phyloP scores from a whole-genome alignment of 1,140 invertebrate species.

The Megathymus violae region DNA sequence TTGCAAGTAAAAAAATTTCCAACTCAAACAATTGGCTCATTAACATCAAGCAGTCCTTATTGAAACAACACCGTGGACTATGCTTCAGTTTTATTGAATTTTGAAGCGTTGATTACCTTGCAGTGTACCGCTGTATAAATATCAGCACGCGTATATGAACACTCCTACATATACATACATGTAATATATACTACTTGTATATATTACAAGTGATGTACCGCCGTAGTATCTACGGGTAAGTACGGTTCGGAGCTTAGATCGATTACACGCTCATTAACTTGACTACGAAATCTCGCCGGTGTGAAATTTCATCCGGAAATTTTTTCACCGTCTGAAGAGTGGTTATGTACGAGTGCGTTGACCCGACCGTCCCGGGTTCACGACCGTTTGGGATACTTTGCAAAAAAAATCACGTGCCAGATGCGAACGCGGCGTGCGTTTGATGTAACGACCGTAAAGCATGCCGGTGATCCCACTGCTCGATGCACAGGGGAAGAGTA shows the following conservation, averaged over 20 bases:
- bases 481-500: not conserved
- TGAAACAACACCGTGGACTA: no score
- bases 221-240: no score
- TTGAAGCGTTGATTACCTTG: no score
- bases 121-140: no score
- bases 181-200: no score
- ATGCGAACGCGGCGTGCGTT: conserved; percentile 53
- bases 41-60: no score
- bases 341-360: conserved; percentile 45
- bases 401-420: conserved; percentile 56
- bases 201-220: no score
- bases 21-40: no score
- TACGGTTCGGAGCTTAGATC: conserved; percentile 3
- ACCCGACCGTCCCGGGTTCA: conserved; percentile 56
- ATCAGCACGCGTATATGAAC: no score
- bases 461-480: conserved; percentile 2
- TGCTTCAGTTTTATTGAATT: no score
- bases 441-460: conserved; percentile 39
- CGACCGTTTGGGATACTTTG: conserved; percentile 61
- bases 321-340: conserved; percentile 40
- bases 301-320: conserved; percentile 57
- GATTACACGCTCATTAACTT: conserved; percentile 29
- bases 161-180: no score
- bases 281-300: conserved; percentile 51
- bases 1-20: no score